phyloP scores from a whole-genome alignment of 2,888 invertebrate genomes.

The Sinelater perroti region DNA sequence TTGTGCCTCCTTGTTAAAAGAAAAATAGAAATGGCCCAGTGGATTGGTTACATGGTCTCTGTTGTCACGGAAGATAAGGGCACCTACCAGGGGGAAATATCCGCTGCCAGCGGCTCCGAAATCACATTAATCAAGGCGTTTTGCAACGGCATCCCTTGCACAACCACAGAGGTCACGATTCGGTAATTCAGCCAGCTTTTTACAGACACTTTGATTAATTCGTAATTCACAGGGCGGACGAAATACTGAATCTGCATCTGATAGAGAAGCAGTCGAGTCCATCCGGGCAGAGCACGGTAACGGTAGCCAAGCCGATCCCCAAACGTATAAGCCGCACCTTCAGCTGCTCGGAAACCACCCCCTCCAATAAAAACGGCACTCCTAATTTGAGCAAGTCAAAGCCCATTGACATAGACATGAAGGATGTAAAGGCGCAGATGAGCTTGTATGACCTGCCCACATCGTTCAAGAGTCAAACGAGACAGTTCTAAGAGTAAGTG shows the following conservation, averaged over 20 bases:
- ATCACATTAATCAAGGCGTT: constrained; percentile 83
- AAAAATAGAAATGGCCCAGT: constrained; percentile 64
- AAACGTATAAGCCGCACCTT: constrained; percentile 64
- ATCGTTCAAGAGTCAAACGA: constrained; percentile 52
- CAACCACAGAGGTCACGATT: constrained; percentile 67
- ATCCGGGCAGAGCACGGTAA: constrained; percentile 61
- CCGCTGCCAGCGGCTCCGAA: constrained; percentile 73
- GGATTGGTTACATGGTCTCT: constrained; percentile 84
- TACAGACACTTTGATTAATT: neutral
- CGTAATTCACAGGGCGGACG: constrained; percentile 67
- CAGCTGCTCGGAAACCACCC: constrained; percentile 56
- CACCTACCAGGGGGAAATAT: constrained; percentile 82
- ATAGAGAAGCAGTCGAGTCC: constrained; percentile 69
- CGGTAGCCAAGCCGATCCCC: constrained; percentile 65
- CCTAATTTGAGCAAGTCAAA: constrained; percentile 53
- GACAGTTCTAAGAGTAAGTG: constrained; percentile 63
- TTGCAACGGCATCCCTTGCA: constrained; percentile 78
- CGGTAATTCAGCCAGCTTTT: constrained; percentile 60
- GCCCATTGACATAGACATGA: constrained; percentile 57
- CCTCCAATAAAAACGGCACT: constrained; percentile 58
- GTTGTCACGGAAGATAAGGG: constrained; percentile 83
- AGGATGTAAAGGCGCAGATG: constrained; percentile 25
- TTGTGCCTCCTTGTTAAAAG: no score
- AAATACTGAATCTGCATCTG: constrained; percentile 79
- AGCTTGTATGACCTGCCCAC: constrained; percentile 7